Evolutionary conservation across 2,113 vertebrate genomes (phyloP).

Genomic region (Mormyrus lacerda): DNA sequence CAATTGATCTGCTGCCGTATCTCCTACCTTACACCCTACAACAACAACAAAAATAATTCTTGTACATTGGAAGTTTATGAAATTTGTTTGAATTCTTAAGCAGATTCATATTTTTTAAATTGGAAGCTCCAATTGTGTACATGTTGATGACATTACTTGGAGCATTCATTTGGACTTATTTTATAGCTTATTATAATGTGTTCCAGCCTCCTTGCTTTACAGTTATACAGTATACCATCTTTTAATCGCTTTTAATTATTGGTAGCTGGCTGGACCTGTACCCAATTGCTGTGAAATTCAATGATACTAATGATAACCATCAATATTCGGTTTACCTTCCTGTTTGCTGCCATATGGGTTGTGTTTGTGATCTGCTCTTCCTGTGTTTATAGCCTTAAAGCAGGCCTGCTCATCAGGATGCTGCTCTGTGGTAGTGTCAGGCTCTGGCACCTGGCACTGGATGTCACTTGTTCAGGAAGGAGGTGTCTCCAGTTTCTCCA

Average conservation of each 20-base stretch:
- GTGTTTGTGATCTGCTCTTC: background rate
- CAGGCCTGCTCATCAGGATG: background rate
- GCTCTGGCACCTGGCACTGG: background rate
- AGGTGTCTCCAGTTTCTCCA: background rate
- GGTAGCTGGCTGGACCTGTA: background rate
- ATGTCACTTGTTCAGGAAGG: background rate
- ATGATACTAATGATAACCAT: background rate
- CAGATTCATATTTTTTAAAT: background rate
- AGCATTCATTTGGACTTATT: background rate
- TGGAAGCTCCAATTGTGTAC: background rate
- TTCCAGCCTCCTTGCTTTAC: background rate
- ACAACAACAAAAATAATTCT: background rate
- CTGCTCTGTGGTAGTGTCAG: background rate
- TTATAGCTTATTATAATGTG: background rate
- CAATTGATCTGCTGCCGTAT: background rate
- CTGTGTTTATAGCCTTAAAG: background rate
- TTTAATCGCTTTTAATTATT: background rate
- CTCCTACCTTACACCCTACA: background rate
- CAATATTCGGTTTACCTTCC: background rate
- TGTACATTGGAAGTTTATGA: background rate
- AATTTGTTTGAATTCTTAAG: background rate
- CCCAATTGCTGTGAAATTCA: background rate
- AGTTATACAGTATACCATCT: background rate
- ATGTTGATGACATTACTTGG: background rate
- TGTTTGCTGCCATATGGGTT: background rate